Conservation (phyloP, 2,113 vertebrate genomes). For the Benitochromis conjunctus region DNA sequence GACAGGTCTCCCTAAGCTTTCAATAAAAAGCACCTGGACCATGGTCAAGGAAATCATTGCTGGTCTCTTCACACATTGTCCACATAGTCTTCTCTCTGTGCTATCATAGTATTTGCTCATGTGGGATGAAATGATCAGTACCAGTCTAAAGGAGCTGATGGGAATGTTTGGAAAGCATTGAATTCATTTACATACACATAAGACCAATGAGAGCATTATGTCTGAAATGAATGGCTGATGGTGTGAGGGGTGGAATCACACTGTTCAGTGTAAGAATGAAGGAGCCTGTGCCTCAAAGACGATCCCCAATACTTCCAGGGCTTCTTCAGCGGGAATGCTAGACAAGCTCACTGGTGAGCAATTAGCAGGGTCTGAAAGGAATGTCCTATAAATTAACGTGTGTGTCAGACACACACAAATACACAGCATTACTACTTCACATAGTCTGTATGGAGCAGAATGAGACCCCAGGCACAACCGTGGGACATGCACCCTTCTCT, state of each 20-base stretch:
- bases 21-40: neutral
- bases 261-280: too few species aligned
- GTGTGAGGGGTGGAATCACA: neutral
- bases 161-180: constrained; percentile 51
- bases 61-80: neutral
- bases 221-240: neutral
- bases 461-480: constrained; percentile 41
- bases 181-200: constrained; percentile 15
- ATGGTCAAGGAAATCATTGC: neutral
- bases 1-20: neutral
- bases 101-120: neutral
- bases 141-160: neutral
- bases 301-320: neutral
- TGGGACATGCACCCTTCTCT: neutral
- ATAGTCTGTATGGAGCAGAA: constrained; percentile 47
- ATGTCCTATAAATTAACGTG: neutral
- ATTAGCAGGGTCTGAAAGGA: constrained; percentile 16
- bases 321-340: constrained; percentile 30
- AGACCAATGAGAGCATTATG: neutral
- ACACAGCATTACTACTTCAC: constrained; percentile 34
- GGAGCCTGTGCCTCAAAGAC: neutral
- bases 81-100: neutral
- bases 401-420: neutral
- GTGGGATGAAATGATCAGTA: neutral
- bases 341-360: neutral